Evolutionary conservation across 2,797 vertebrate genomes (phyloP), one percentile per base, ranked within the genome.

Genomic region (Siniperca obscura): DNA sequence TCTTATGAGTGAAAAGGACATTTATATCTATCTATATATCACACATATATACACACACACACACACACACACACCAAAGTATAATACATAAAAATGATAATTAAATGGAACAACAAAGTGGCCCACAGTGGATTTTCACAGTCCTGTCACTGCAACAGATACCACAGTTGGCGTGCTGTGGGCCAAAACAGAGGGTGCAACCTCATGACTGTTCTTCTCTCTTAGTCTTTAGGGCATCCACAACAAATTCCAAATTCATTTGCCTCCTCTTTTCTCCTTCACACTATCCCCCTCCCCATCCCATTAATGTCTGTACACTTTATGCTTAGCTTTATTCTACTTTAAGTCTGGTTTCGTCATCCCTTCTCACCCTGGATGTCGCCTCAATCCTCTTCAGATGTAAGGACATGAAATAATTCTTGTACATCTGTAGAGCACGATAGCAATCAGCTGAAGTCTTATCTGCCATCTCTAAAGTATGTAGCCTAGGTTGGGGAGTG

Each of bases 401-500:
- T 17, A 19, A 46, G 64, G 72, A 91, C 74, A 84, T 83, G 40
- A 87, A 92, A 86, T 80, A 76, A 89, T 82, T 89, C 75, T n/a
- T 76, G 76, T 81, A 70, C 69, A 81, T 86, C 78, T 86, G 76
- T 77, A 46, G 62, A 66, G 64, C 14, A 36, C 2, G 89, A 86
- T 85, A 78, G 81, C 69, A 86, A 92, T 92, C 86, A 64, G 83
- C 56, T 65, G 36, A 76, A 87, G 75, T 62, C 86, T 88, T 91
- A 91, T 91, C 89, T 70, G 57, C 79, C 83, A 92, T 91, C 87
- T 82, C 74, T 83, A 85, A 87, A 83, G 79, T 72, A 73, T 66
- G 86, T 61, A 65, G 88, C 84, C 83, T 91, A 81, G 85, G 91
- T 92, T 88, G 84, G 87, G 74, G 85, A 91, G 61, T 87, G 87